Base-by-base conservation (phyloP, 53 echinoderm and acorn worm genomes). In the Luidia sarsii region DNA sequence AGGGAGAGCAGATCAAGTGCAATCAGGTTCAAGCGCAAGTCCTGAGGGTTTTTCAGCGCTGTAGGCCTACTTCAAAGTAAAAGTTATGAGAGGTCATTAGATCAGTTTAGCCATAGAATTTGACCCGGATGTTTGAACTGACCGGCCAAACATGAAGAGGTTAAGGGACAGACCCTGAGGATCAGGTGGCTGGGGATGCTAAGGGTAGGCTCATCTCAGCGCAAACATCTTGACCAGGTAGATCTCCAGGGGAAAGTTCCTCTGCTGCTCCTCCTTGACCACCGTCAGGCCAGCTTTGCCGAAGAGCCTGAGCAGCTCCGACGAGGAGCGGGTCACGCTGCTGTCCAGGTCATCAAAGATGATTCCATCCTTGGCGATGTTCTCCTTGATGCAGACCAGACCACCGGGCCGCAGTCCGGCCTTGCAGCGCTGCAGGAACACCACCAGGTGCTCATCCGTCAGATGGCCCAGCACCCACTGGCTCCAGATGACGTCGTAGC, bases 391-490 rank as follows among this genome's bases (percentile, higher is more conserved):
- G 59, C 90, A 92, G 38, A 95, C 88, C 15, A 95, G 50, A 9
- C 92, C 96, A 13, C 73, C 72, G 14, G 92, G 90, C 15, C 31
- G 45, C 20, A 95, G 88, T 1, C 96, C 96, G 7, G 72, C 82
- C 22, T 84, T 83, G 45, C 90, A 90, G 11, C 96, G 50, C 75
- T 88, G 90, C 48, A 95, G 73, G 50, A 95, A 95, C 31, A 65
- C 28, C 23, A 95, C 70, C 29, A 95, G 41, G 57, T 95, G 93
- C 21, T 95, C 93, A 27, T 95, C 96, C 0, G 89, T 89, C 25
- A 95, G 87, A 65, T 95, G 95, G 1, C 96, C 96, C 0, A 95
- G 57, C 19, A 95, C 96, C 96, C 96, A 95, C 90, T 95, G 96
- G 31, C 85, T 70, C 96, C 96, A 95, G 56, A 95, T 95, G 18